These are phyloP conservation scores for Cichladusa arquata DNA, from an alignment of 2,113 vertebrate genomes.

Conservation along the genomic window DNA sequence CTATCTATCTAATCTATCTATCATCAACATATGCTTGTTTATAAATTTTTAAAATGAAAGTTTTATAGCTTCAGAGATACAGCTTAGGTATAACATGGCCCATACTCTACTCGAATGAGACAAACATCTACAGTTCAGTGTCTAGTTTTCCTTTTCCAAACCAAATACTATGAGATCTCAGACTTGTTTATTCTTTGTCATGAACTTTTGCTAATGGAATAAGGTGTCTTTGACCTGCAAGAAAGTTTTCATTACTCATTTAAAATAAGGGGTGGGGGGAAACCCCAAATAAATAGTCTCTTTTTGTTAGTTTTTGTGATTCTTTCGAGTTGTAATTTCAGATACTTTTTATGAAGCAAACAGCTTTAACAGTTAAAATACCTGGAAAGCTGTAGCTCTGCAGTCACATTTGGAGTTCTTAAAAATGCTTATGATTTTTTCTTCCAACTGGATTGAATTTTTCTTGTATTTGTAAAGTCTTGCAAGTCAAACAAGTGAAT, in stretches of 20 bases:
- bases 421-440: not conserved
- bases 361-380: not conserved
- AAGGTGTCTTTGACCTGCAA: not conserved
- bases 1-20: not conserved
- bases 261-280: not conserved
- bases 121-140: not conserved
- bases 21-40: not conserved
- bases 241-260: not conserved
- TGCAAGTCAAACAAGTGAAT: not conserved
- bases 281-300: rapidly evolving
- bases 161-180: not conserved
- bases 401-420: not conserved
- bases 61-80: not conserved
- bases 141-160: not conserved
- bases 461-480: not conserved
- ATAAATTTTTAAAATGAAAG: not conserved
- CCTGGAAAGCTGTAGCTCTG: not conserved
- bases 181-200: not conserved
- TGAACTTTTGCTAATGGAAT: not conserved
- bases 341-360: not conserved
- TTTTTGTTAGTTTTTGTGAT: not conserved
- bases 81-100: not conserved
- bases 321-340: not conserved
- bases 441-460: not conserved
- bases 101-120: not conserved